Base-by-base conservation (phyloP, 2,113 vertebrate species). In the Uria lomvia region DNA sequence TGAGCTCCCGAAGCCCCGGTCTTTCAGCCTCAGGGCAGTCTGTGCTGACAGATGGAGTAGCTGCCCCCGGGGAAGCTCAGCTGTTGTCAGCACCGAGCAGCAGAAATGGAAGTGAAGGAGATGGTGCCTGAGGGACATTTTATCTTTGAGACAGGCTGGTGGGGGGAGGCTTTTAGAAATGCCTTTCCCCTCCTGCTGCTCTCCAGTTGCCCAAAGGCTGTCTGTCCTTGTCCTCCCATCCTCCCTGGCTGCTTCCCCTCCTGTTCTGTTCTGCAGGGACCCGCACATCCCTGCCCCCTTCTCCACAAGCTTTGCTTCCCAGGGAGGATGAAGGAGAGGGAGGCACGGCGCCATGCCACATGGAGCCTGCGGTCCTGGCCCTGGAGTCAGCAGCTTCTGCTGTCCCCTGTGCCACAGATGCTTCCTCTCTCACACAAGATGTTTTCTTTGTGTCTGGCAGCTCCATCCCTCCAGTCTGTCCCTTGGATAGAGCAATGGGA, bases 361-460 rank as follows among this genome's bases (percentile, higher is more conserved):
- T 0, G 0, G 34, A 36, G 52, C 73, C 65, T 93, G 81, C 2
- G 38, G 77, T 76, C 58, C 68, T 20, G 59, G 42, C 67, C 78
- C 42, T 53, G 29, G 21, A 52, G 58, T 59, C 96, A 94, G 90
- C 90, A 88, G 36, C 68, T 62, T 50, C 47, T 15, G 12, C 84
- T 60, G 47, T 66, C 42, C 32, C 24, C 50, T 0, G 1, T 67
- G 42, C 77, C 90, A 59, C 81, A 81, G 81, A 45, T 3, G 0
- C 77, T 94, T 96, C 88, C 85, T 75, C 65, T 94, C 81, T 34
- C 85, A 23, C 70, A 81, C 11, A 3, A 50, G 18, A 53, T 67
- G 26, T 92, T 93, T 93, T 38, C 63, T 85, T 91, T 77, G 42
- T 47, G 87, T 93, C 73, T 93, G 80, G 38, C n/a, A 45, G 55